Evolutionary conservation across 2,113 vertebrate genomes (phyloP), one percentile per base, ranked within the genome.

Genomic region (Daubentonia madagascariensis): DNA sequence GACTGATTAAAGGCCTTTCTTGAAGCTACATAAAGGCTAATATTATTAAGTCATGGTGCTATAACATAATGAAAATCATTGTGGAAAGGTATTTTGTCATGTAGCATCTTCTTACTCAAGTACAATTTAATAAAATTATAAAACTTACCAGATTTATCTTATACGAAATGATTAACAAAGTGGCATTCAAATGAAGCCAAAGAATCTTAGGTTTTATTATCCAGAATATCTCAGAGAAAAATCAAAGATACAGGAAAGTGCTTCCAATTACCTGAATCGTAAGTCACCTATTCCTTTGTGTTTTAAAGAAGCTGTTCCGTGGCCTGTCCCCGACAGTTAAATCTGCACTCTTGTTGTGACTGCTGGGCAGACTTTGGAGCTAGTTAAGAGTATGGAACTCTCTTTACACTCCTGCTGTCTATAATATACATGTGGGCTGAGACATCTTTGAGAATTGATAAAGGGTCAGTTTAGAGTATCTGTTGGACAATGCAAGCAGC

Each of bases 271-370:
- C 43, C 32, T 68, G 28, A 75, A 14, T 75, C 67, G 2, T 52
- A 86, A 72, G 28, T 94, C 92, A 50, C 25, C n/a, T 43, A 18
- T 30, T 70, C 32, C 35, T 85, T 67, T 91, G 48, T 80, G 50
- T 85, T 54, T 35, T 43, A 68, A 89, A 63, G 61, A 61, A 11
- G 50, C 85, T 37, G 9, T n/a, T 52, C 52, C 2, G 72, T 25
- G 43, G n/a, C 50, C 88, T 1, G 4, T 57, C 45, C 48, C 61
- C 28, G 2, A 23, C 32, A 1, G 11, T 63, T 59, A 30, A n/a
- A 13, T 43, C 54, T 43, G 9, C 13, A 1, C 30, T 12, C 0
- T 20, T 35, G 0, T 20, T 35, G 0, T 45, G 23, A 11, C 14
- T 5, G 4, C 17, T 52, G 70, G 50, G 32, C n/a, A 6, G 30